Base-by-base conservation (phyloP, 2,797 vertebrate species). In the Erpetoichthys calabaricus region DNA sequence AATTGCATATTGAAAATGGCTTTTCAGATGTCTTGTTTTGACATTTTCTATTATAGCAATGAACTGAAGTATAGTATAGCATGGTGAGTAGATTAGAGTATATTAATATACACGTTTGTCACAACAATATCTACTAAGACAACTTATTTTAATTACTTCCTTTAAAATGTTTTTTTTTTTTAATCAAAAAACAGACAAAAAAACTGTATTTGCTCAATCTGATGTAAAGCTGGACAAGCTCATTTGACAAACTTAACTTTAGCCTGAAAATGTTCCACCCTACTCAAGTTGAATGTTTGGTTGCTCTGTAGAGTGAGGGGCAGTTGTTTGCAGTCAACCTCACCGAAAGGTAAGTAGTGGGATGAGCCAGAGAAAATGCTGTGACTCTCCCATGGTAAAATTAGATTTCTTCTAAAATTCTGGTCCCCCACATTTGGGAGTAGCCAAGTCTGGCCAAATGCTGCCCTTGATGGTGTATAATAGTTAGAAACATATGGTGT, bases 371-470 rank as follows among this genome's bases (percentile, higher is more conserved):
- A 60, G 4, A 55, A 8, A 59, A 73, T 45, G 56, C 63, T 69
- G 1, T 68, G 50, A 3, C 73, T 62, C 42, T 65, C 52, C 74
- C 75, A 78, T 4, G 76, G 76, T 45, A 74, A 57, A 57, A 75
- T 59, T 1, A 71, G 63, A 10, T 63, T 65, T 47, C 57, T 65
- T 51, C 58, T 59, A 43, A 70, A 54, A 1, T 63, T 41, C 0
- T 66, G 6, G 56, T 68, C 67, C 45, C 56, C 67, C 8, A 70
- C n/a, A 5, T 58, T 47, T 2, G 74, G 70, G n/a, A 74, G 43
- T 45, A 75, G 60, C 71, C 75, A 76, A 4, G 50, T 66, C 3
- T 60, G 65, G 8, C 41, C 9, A 63, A 42, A 53, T 55, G 5
- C 43, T 62, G 9, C 53, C 2, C 55, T 3, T 45, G 62, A 56